Percentiles rank a stretch among this genome's conserved stretches.
phyloP scores from a whole-genome alignment of 2,113 vertebrate genomes.

The Heliornis fulica region DNA sequence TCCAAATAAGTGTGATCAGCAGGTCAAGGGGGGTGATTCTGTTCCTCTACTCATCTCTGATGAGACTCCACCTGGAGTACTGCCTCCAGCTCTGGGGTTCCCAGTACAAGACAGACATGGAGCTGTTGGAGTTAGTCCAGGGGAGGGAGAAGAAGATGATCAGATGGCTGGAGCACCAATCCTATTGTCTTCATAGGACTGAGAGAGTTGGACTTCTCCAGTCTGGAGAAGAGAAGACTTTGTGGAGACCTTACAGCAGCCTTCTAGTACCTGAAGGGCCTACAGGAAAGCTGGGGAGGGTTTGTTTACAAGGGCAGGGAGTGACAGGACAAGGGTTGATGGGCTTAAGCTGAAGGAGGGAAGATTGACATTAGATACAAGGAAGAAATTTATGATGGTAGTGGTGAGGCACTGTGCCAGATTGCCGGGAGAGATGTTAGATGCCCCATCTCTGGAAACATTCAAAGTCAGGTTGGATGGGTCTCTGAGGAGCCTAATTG shows the following conservation, averaged over 20 bases:
- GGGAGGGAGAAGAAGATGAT: not conserved
- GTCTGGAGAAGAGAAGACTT: not conserved
- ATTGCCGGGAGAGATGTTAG: not conserved
- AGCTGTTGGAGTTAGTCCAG: fast-evolving
- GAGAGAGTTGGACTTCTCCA: not conserved
- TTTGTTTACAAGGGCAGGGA: not conserved
- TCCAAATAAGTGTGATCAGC: not conserved
- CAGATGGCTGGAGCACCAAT: not conserved
- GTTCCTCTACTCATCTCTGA: fast-evolving
- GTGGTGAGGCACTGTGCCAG: not conserved
- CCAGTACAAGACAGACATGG: fast-evolving
- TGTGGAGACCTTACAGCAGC: fast-evolving
- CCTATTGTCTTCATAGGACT: fast-evolving
- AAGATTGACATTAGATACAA: not conserved
- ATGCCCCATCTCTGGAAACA: not conserved
- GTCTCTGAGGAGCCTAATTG: not conserved
- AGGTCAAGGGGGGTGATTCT: not conserved
- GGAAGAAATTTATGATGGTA: fast-evolving
- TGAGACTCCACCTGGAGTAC: not conserved
- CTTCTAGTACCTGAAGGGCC: not conserved
- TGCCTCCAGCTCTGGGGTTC: not conserved
- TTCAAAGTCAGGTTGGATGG: not conserved
- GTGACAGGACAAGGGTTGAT: not conserved
- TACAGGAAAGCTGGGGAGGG: not conserved
- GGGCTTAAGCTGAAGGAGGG: not conserved